A percentile compares a stretch with the other conserved stretches of the same genome.
Conservation (phyloP, 2,113 vertebrate genomes). For the Cyphomyrus plagiostoma region DNA sequence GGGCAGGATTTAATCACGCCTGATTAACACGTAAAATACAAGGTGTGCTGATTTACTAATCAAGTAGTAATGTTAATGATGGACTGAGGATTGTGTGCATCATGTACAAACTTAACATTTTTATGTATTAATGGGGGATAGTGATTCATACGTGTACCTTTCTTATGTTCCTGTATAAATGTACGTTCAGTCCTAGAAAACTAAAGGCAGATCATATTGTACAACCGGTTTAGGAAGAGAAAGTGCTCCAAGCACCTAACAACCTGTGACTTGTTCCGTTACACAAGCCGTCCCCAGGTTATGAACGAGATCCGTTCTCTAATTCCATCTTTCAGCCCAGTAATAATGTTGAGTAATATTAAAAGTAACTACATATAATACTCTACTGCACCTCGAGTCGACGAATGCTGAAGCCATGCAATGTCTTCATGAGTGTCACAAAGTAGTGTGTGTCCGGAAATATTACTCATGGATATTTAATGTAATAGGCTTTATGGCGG, state of each 20-base stretch:
- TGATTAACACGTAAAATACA: conserved; percentile 5
- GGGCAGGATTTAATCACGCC: background rate
- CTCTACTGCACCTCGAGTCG: background rate
- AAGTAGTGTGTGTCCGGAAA: background rate
- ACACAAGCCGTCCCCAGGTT: background rate
- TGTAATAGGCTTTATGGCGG: background rate
- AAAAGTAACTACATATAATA: background rate
- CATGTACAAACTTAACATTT: background rate
- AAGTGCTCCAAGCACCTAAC: background rate
- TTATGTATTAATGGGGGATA: background rate
- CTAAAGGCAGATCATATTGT: background rate
- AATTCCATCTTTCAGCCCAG: background rate
- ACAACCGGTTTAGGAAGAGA: background rate
- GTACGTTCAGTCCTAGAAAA: background rate
- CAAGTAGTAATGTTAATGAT: background rate
- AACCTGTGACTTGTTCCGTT: background rate
- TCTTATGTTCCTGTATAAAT: background rate
- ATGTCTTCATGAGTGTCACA: background rate
- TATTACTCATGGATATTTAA: background rate
- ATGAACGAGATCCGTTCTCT: background rate
- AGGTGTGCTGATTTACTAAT: background rate
- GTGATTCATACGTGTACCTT: background rate
- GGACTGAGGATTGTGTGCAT: background rate
- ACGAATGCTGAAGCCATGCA: background rate
- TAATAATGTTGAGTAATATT: background rate